phyloP scores from a whole-genome alignment of 1,140 invertebrate genomes.

The Bombyx mandarina region DNA sequence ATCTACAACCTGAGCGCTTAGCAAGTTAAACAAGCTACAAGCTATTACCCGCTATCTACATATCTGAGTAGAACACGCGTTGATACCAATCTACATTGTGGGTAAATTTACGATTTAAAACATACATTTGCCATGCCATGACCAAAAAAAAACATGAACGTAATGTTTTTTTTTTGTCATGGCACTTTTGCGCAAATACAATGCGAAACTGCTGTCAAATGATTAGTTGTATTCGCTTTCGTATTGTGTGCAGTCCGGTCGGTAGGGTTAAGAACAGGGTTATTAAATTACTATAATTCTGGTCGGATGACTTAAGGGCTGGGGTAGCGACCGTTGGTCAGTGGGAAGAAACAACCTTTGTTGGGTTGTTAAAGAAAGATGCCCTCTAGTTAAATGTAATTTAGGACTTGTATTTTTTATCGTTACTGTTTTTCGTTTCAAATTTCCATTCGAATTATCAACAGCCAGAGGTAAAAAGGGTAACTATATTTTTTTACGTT shows the following conservation, averaged over 20 bases:
- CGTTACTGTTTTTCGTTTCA: too few relatives aligned
- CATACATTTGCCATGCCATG: constrained; percentile 11
- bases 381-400: too few relatives aligned
- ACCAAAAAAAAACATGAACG: too few relatives aligned
- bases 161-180: too few relatives aligned
- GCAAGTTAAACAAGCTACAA: constrained; percentile 56
- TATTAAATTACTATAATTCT: constrained; percentile 65
- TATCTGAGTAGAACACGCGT: constrained; percentile 17
- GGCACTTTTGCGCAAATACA: constrained; percentile 13
- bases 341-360: not conserved
- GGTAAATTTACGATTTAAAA: constrained; percentile 57
- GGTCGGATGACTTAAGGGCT: constrained; percentile 17
- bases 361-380: too few relatives aligned
- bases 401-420: too few relatives aligned
- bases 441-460: too few relatives aligned
- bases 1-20: constrained; percentile 11
- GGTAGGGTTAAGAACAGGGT: constrained; percentile 27
- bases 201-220: constrained; percentile 41
- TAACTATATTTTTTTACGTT: too few relatives aligned
- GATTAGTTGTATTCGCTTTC: constrained; percentile 51
- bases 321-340: constrained; percentile 21
- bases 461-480: too few relatives aligned
- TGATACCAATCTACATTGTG: too few relatives aligned
- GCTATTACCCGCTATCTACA: constrained; percentile 38
- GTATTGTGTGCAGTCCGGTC: constrained; percentile 22